Evolutionary conservation across 1,140 invertebrate genomes (phyloP).

Genomic region (Bombus difficillimus): DNA sequence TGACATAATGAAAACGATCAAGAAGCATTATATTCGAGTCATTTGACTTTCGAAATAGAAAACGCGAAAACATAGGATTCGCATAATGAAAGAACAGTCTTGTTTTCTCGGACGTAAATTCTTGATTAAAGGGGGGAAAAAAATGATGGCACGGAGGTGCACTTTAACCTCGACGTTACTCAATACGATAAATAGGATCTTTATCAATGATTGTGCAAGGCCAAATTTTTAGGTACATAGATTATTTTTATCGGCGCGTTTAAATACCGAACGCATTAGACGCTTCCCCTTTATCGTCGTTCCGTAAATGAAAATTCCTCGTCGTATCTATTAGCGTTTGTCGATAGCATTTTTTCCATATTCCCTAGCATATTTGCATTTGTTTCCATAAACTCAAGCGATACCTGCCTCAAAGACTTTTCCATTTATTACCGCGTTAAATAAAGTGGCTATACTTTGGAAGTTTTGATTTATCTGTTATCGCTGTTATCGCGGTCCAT

Average conservation of each 20-base stretch:
- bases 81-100: too few species aligned
- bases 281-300: not conserved
- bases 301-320: not conserved
- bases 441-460: too few species aligned
- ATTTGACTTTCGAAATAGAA: not conserved
- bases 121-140: not conserved
- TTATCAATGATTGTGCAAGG: slow-evolving; percentile 28
- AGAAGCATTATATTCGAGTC: not conserved
- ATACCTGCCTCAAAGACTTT: not conserved
- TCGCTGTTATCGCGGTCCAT: not conserved
- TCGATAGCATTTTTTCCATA: not conserved
- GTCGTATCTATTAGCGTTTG: not conserved
- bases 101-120: not conserved
- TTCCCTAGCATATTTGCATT: not conserved
- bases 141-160: not conserved
- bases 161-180: not conserved
- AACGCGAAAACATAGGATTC: not conserved
- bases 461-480: not conserved
- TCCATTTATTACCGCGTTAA: not conserved
- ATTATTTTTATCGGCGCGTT: slow-evolving; percentile 4
- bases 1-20: not conserved
- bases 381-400: not conserved
- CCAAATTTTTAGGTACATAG: slow-evolving; percentile 13
- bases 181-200: not conserved
- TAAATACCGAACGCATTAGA: not conserved